These are phyloP conservation scores for Synergus japonicus DNA, from an alignment of 2,888 invertebrate species.

Conservation along the genomic window DNA sequence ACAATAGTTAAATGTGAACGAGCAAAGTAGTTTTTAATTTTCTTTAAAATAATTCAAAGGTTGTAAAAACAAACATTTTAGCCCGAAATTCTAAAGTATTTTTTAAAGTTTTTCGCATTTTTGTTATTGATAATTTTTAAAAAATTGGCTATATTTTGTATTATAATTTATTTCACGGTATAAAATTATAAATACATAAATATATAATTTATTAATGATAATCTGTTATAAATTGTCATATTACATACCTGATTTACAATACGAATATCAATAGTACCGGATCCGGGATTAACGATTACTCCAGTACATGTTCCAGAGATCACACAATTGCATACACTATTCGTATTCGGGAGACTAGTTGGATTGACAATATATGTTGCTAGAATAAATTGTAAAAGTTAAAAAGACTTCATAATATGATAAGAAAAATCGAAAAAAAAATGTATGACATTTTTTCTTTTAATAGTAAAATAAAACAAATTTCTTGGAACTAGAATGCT, in stretches of 20 bases:
- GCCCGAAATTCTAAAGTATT: no score
- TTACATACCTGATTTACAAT: slow-evolving; percentile 1
- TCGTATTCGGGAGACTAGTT: background rate
- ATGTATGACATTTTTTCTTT: background rate
- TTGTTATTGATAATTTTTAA: no score
- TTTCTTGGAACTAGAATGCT: no score
- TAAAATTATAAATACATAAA: no score
- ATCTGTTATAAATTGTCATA: background rate
- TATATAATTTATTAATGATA: background rate
- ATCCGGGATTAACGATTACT: background rate
- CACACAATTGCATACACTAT: background rate
- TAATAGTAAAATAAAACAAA: no score
- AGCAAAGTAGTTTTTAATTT: no score
- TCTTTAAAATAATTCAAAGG: no score
- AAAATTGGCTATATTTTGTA: no score
- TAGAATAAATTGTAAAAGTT: background rate
- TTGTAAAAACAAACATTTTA: no score
- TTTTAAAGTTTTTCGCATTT: no score
- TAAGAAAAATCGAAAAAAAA: background rate
- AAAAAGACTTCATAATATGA: background rate
- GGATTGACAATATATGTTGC: background rate
- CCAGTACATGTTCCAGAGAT: background rate
- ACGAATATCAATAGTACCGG: background rate
- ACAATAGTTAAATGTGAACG: no score
- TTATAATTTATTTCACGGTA: no score